Percentiles rank a stretch among this genome's conserved stretches.
phyloP scores from a whole-genome alignment of 2,113 vertebrate genomes.

The Capreolus pygargus region DNA sequence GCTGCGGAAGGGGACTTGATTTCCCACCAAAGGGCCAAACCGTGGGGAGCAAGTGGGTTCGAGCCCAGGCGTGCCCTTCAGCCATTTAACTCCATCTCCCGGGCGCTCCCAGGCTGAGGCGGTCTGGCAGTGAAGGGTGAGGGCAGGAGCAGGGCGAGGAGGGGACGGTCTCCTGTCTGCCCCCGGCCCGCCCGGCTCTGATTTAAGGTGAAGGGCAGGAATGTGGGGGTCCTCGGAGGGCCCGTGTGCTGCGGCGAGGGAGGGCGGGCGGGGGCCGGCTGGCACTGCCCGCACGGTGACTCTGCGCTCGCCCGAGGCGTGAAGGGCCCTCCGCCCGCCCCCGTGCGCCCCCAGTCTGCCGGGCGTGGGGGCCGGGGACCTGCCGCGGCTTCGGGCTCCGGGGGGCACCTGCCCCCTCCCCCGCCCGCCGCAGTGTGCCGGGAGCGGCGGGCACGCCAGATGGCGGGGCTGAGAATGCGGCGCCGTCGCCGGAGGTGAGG shows the following conservation, averaged over 20 bases:
- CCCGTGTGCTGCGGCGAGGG: neutral
- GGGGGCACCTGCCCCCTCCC: conserved; percentile 76
- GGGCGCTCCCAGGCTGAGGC: neutral
- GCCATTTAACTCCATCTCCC: neutral
- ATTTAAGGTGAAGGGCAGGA: neutral
- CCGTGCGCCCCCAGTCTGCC: conserved; percentile 35
- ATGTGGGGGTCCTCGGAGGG: neutral
- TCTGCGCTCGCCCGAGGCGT: neutral
- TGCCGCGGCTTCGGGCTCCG: conserved; percentile 30
- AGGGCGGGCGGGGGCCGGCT: neutral
- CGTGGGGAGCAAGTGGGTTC: neutral
- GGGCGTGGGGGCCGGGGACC: conserved; percentile 42
- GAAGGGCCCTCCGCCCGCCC: neutral
- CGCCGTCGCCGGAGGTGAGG: conserved; percentile 77
- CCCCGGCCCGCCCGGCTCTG: too few species aligned
- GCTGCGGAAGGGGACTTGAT: neutral
- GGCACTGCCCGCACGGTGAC: conserved; percentile 34
- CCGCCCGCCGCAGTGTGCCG: conserved; percentile 66
- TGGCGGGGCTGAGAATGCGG: conserved; percentile 74
- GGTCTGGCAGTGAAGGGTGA: neutral
- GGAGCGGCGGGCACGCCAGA: conserved; percentile 75
- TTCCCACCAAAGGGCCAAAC: neutral
- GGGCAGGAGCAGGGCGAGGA: accelerated
- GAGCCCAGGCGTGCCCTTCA: neutral
- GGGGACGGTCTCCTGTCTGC: neutral